Evolutionary conservation across 2,888 invertebrate genomes (phyloP).

Genomic region (Saturnia japonica): DNA sequence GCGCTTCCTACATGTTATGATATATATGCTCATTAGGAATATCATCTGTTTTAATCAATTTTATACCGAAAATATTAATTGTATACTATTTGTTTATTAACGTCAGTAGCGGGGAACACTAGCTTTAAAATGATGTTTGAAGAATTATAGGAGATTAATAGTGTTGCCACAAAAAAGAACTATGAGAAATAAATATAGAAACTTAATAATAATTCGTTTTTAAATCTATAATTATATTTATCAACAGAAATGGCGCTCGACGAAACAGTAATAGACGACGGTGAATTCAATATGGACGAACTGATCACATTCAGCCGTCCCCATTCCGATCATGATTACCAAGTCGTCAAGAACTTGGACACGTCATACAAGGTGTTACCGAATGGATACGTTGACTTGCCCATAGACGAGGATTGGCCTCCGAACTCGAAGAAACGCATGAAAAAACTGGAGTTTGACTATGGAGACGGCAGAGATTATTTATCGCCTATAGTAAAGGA

Average conservation of each 20-base stretch:
- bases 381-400: conserved; percentile 79
- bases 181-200: no score
- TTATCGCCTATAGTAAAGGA: conserved; percentile 68
- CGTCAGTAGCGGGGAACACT: no score
- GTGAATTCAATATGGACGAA: conserved; percentile 83
- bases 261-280: conserved; percentile 80
- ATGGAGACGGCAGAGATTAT: conserved; percentile 67
- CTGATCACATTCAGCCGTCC: conserved; percentile 80
- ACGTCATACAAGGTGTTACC: conserved; percentile 48
- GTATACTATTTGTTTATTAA: no score
- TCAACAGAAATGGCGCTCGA: conserved; percentile 65
- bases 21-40: no score
- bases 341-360: conserved; percentile 62
- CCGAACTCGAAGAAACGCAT: conserved; percentile 76
- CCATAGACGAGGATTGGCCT: conserved; percentile 83
- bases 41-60: no score
- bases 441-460: conserved; percentile 72
- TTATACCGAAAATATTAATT: no score
- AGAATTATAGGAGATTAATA: no score
- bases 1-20: no score
- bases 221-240: neutral
- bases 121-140: no score
- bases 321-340: conserved; percentile 77
- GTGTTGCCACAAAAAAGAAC: no score
- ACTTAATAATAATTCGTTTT: no score